These are phyloP conservation scores for Lates calcarifer DNA, from an alignment of 2,113 vertebrate genomes.

Conservation along the genomic window DNA sequence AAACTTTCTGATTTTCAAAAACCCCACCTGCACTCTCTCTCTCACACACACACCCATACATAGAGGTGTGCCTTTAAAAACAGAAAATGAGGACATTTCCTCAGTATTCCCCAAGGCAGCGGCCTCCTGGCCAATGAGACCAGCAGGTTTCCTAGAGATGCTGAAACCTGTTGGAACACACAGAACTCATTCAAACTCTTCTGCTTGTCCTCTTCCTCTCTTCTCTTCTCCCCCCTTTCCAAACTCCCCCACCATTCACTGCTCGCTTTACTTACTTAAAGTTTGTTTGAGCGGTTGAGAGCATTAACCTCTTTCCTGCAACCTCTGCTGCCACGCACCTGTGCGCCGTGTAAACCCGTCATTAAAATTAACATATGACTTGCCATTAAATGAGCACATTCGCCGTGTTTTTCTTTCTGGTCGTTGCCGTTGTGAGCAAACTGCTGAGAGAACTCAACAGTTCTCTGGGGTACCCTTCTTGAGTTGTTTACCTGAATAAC, in stretches of 20 bases:
- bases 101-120: constrained; percentile 54
- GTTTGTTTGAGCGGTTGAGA: constrained; percentile 29
- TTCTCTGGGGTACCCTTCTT: constrained; percentile 56
- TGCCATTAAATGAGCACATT: constrained; percentile 58
- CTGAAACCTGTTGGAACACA: constrained; percentile 68
- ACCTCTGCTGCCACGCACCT: constrained; percentile 66
- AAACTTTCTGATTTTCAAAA: constrained; percentile 16
- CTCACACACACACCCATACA: neutral
- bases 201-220: constrained; percentile 39
- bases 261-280: neutral
- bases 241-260: neutral
- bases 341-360: constrained; percentile 48
- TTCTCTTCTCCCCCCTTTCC: constrained; percentile 11
- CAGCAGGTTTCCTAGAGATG: constrained; percentile 50
- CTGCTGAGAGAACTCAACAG: constrained; percentile 39
- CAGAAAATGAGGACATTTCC: constrained; percentile 75
- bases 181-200: constrained; percentile 63
- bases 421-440: constrained; percentile 13
- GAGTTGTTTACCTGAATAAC: constrained; percentile 68
- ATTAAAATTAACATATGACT: constrained; percentile 68
- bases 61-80: constrained; percentile 53
- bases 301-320: constrained; percentile 52
- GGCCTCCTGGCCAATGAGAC: constrained; percentile 51
- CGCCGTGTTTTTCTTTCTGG: constrained; percentile 63
- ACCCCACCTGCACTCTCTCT: constrained; percentile 29